phyloP scores from a whole-genome alignment of 2,888 invertebrate species.

The Marronus borbonicus region DNA sequence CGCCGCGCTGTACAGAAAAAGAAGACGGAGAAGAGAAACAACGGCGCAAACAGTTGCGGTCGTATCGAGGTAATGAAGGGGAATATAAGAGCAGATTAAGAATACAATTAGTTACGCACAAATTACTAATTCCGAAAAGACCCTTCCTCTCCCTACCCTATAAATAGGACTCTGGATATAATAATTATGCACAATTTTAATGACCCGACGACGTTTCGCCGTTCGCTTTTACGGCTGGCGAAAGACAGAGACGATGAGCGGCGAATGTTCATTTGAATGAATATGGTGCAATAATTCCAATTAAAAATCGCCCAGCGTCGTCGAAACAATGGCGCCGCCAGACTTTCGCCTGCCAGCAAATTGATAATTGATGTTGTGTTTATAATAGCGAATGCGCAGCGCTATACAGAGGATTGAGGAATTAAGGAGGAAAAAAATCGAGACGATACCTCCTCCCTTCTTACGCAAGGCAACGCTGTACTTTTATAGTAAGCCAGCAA shows the following conservation, averaged over 20 bases:
- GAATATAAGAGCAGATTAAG: slow-evolving; percentile 67
- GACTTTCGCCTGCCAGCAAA: slow-evolving; percentile 66
- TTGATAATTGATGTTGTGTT: slow-evolving; percentile 72
- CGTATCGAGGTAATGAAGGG: slow-evolving; percentile 60
- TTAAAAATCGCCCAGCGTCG: slow-evolving; percentile 69
- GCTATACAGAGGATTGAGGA: slow-evolving; percentile 30
- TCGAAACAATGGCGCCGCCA: slow-evolving; percentile 68
- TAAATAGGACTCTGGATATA: slow-evolving; percentile 61
- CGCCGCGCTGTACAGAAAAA: slow-evolving; percentile 5
- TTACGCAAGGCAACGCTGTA: neutral
- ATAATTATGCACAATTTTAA: slow-evolving; percentile 71
- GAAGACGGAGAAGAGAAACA: slow-evolving; percentile 33
- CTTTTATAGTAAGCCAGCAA: neutral
- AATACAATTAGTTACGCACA: slow-evolving; percentile 70
- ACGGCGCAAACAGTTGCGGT: slow-evolving; percentile 41
- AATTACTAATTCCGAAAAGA: slow-evolving; percentile 69
- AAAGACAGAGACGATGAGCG: slow-evolving; percentile 24
- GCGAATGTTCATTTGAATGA: slow-evolving; percentile 65
- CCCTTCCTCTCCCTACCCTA: slow-evolving; percentile 17
- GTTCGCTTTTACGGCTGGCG: slow-evolving; percentile 15
- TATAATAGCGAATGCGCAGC: slow-evolving; percentile 65
- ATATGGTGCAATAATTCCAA: slow-evolving; percentile 71
- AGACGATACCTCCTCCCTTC: slow-evolving; percentile 33
- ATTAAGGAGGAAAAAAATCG: slow-evolving; percentile 17
- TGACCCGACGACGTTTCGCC: slow-evolving; percentile 60